A percentile compares a stretch with the other conserved stretches of the same genome.
phyloP scores from a whole-genome alignment of 2,797 vertebrate species.

The Eulemur coronatus region DNA sequence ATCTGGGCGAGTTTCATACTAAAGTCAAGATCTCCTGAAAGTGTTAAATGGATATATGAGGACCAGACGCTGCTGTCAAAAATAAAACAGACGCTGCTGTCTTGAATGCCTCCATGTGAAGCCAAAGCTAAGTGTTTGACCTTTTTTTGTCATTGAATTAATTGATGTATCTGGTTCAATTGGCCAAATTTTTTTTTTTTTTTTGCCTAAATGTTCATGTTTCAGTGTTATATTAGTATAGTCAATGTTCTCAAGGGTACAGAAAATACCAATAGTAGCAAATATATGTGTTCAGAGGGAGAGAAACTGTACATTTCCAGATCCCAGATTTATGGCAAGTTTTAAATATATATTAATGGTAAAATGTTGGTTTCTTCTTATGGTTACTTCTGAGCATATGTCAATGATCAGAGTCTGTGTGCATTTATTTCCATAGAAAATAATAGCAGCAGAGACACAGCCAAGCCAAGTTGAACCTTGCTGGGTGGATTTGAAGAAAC shows the following conservation, averaged over 20 bases:
- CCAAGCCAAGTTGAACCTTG: conserved; percentile 8
- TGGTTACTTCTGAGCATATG: conserved; percentile 26
- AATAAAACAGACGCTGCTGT: background rate
- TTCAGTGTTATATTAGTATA: background rate
- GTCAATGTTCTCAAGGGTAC: background rate
- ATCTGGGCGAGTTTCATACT: background rate
- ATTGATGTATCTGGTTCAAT: conserved; percentile 7
- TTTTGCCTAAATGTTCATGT: conserved; percentile 15
- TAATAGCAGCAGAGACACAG: conserved; percentile 20
- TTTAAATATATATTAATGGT: background rate
- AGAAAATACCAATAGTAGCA: background rate
- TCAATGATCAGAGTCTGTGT: conserved; percentile 51
- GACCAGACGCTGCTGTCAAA: conserved; percentile 17
- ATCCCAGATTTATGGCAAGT: background rate
- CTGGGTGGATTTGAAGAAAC: background rate
- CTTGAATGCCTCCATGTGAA: background rate
- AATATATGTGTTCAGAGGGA: conserved; percentile 3
- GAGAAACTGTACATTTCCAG: conserved; percentile 26
- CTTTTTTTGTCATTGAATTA: conserved; percentile 42
- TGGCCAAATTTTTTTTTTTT: conserved; percentile 19
- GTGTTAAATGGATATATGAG: background rate
- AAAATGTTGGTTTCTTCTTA: conserved; percentile 1
- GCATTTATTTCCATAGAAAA: conserved; percentile 37
- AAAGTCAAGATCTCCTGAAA: conserved; percentile 37
- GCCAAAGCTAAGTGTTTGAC: background rate